phyloP scores from a whole-genome alignment of 2,113 vertebrate genomes.

The Maccullochella peelii region DNA sequence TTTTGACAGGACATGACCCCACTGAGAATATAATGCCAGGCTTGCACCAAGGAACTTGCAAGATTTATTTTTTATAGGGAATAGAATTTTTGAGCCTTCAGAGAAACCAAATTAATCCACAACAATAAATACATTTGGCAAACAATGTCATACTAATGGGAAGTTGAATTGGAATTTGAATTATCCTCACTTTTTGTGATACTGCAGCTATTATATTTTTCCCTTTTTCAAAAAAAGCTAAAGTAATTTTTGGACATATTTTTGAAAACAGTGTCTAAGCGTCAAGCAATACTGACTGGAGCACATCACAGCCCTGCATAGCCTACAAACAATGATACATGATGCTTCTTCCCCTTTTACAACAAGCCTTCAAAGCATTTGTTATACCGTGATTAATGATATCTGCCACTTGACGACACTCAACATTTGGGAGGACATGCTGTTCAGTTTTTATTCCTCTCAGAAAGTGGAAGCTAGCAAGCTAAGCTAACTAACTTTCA shows the following conservation, averaged over 20 bases:
- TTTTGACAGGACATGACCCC: slow-evolving; percentile 73
- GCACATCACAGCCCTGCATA: background rate
- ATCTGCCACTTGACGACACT: background rate
- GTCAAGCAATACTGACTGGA: background rate
- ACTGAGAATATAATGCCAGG: slow-evolving; percentile 49
- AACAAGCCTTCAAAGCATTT: background rate
- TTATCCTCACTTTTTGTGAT: background rate
- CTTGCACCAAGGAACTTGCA: slow-evolving; percentile 25
- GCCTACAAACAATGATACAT: background rate
- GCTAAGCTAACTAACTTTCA: background rate
- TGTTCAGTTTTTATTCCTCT: background rate
- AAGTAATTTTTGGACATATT: background rate
- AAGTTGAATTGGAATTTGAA: background rate
- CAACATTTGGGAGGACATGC: background rate
- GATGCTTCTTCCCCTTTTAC: background rate
- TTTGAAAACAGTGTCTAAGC: background rate
- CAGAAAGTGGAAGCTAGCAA: background rate
- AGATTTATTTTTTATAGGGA: slow-evolving; percentile 5
- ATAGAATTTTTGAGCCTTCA: background rate
- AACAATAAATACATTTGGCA: background rate
- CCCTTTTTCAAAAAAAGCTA: background rate
- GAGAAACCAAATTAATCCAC: slow-evolving; percentile 12
- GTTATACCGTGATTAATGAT: background rate
- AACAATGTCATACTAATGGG: background rate
- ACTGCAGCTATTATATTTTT: too few species aligned